Evolutionary conservation across 2,797 vertebrate genomes (phyloP), one percentile per base, ranked within the genome.

Genomic region (Silurus aristotelis): DNA sequence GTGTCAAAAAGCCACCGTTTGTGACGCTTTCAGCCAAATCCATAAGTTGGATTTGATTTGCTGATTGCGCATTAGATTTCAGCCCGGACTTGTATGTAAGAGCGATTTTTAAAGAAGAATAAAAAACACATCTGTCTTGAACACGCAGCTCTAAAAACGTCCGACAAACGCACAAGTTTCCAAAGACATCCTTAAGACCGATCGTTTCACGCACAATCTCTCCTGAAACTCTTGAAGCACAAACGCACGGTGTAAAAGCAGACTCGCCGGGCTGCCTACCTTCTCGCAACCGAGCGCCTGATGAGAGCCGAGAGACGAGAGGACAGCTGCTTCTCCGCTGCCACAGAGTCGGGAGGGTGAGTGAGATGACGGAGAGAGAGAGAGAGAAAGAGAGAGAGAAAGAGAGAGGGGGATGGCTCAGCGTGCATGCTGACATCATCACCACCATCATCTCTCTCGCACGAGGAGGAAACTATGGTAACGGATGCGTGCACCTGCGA

Each of bases 391-490:
- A 88, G 48, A 85, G 52, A 66, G 61, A 87, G 71, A 87, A 19
- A 73, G 60, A 66, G 63, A 46, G 90, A n/a, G 58, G 72, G 92
- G 89, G 92, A 87, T 91, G 89, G 92, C 88, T 91, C 94, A 93
- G 92, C 91, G 93, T 92, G 92, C 92, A 92, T 90, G 91, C 92
- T 95, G 95, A 96, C 95, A 95, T 95, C 90, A 66, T 46, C 12
- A 70, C 6, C 70, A 76, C 64, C 78, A 79, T 46, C 60, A 78
- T 63, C 63, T 17, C n/a, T n/a, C 78, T 19, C 61, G 4, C 20
- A 13, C n/a, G 82, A 83, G 79, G 85, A 79, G 86, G 90, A 85
- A 89, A 88, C 91, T 89, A 91, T 90, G 90, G 90, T 84, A 90
- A 89, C 90, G 64, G 31, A 25, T 77, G 82, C 79, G 73, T 83